A percentile compares a stretch with the other conserved stretches of the same genome.
Conservation (phyloP, 2,797 vertebrate genomes). For the Nothura maculosa region DNA sequence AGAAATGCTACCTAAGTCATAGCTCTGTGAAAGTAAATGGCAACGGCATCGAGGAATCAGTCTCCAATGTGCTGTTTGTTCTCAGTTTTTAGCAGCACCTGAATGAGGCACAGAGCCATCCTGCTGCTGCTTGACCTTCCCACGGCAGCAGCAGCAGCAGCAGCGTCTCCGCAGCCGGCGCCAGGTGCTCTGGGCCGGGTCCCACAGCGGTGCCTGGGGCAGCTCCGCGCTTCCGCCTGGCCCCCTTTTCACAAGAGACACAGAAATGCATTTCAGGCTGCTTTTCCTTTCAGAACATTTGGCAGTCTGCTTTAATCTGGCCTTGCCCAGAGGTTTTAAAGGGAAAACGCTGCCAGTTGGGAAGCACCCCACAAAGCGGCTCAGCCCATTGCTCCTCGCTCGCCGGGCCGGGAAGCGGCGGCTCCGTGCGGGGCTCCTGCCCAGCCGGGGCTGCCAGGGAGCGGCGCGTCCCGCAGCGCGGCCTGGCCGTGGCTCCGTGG, state of each 20-base stretch:
- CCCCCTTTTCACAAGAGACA: neutral
- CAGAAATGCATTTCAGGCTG: neutral
- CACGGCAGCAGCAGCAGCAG: neutral
- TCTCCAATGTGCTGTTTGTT: neutral
- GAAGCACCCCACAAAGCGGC: neutral
- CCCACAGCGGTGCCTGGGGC: too few species aligned
- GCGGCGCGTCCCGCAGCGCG: too few species aligned
- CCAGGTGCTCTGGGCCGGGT: too few species aligned
- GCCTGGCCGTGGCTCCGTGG: constrained; percentile 18
- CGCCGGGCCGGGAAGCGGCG: neutral
- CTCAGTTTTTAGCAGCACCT: neutral
- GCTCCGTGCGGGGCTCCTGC: neutral
- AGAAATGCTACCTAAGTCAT: neutral
- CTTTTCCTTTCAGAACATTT: neutral
- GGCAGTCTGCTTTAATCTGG: neutral
- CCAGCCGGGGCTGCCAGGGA: neutral
- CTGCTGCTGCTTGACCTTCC: too few species aligned
- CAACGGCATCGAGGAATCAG: neutral
- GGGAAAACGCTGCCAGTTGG: neutral
- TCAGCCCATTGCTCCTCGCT: neutral
- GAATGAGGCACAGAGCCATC: neutral
- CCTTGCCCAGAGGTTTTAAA: neutral
- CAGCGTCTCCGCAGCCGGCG: fast-evolving
- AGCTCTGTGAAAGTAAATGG: neutral
- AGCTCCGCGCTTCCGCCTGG: neutral